Evolutionary conservation across 2,113 vertebrate genomes (phyloP), one percentile per base, ranked within the genome.

Genomic region (Gobiocypris rarus): DNA sequence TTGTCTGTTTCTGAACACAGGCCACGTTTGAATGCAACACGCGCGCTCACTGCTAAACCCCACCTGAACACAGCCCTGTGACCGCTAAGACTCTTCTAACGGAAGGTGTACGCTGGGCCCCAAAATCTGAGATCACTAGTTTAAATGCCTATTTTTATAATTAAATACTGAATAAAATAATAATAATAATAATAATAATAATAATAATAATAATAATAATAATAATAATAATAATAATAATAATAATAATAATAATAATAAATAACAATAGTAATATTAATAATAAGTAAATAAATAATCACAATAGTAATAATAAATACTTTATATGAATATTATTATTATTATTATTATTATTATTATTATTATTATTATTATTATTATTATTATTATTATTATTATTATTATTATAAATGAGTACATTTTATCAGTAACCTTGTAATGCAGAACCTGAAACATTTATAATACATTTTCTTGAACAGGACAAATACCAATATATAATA

Each of bases 21-120:
- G 24, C n/a, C 76, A 11, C 26, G 48, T 81, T 38, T 81, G 22
- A 50, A 69, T 81, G 61, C 26, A 24, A 70, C 79, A 81, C 63
- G 5, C 14, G 48, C 48, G 7, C 9, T 52, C 17, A 34, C 61
- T 69, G 45, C 10, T 65, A 34, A 65, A 48, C 58, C 45, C 34
- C 38, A 2, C 41, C n/a, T 65, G 5, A 48, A 65, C 9, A 14
- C 4, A 14, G 43, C 5, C 17, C 28, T 9, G 3, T 31, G 59
- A 50, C 59, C 77, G 13, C 41, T 50, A 28, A 15, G 9, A 28
- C 4, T 80, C 43, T 31, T 48, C 41, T 45, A 31, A 41, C 9
- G 3, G 4, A 58, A 9, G 19, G 73, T 22, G 3, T 22, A 52
- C 5, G 48, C 0, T 13, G 31, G 31, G 4, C 31, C 17, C 65